Evolutionary conservation across 2,113 vertebrate genomes (phyloP).

Genomic region (Lethenteron reissneri): DNA sequence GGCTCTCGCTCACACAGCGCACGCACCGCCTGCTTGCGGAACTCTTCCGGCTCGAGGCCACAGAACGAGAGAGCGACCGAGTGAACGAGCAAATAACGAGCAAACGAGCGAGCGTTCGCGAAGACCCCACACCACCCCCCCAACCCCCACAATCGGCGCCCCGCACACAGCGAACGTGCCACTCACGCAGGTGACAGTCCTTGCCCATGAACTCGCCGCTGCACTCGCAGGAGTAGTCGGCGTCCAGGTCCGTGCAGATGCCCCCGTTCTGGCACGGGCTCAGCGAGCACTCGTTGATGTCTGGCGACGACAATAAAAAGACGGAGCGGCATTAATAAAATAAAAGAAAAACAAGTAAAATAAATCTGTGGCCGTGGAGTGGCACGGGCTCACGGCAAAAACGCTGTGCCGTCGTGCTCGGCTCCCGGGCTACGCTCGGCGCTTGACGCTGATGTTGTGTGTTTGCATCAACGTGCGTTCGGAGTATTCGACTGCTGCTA

Average conservation of each 20-base stretch:
- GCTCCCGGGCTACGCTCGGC: too few species aligned
- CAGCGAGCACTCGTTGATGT: slow-evolving; percentile 83
- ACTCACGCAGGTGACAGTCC: slow-evolving; percentile 90
- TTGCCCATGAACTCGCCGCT: slow-evolving; percentile 95
- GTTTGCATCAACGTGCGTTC: too few species aligned
- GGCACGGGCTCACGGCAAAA: too few species aligned
- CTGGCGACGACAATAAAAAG: slow-evolving; percentile 19
- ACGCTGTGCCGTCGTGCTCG: too few species aligned
- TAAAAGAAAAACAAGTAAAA: too few species aligned
- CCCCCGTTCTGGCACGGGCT: slow-evolving; percentile 84
- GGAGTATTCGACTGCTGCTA: too few species aligned
- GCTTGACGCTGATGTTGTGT: too few species aligned
- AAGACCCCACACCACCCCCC: not conserved
- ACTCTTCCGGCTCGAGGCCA: not conserved
- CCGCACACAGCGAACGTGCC: not conserved
- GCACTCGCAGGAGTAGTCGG: slow-evolving; percentile 93
- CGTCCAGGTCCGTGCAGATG: slow-evolving; percentile 75
- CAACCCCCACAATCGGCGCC: not conserved
- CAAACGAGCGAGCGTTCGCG: not conserved
- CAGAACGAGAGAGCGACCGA: not conserved
- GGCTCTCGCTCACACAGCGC: not conserved
- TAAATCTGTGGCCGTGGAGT: too few species aligned
- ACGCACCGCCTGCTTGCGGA: not conserved
- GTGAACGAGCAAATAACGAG: not conserved
- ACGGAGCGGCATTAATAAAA: too few species aligned